Conservation (phyloP, 2,113 vertebrate genomes). For the Cavia porcellus region DNA sequence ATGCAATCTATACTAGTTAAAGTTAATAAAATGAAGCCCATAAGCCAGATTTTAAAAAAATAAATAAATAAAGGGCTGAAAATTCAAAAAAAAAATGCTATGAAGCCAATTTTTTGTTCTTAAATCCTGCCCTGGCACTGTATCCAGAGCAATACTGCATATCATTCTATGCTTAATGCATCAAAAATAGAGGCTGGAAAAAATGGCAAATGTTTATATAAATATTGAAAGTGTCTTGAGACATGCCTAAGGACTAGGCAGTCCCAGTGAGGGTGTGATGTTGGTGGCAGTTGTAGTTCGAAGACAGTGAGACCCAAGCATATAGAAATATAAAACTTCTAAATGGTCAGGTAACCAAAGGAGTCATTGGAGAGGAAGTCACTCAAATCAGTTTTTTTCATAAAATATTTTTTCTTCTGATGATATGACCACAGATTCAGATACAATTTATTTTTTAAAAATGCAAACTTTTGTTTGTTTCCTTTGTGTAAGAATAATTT, state of each 20-base stretch:
- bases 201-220: conserved; percentile 3
- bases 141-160: neutral
- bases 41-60: neutral
- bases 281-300: neutral
- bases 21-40: conserved; percentile 38
- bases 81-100: neutral
- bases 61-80: neutral
- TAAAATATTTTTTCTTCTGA: neutral
- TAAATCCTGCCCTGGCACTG: neutral
- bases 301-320: neutral
- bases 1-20: neutral
- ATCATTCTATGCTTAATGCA: conserved; percentile 17
- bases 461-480: neutral
- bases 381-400: neutral
- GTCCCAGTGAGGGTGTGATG: neutral
- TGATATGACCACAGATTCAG: neutral
- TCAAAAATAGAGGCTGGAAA: neutral
- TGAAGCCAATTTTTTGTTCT: conserved; percentile 6
- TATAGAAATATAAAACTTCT: neutral
- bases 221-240: neutral
- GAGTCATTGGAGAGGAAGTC: neutral
- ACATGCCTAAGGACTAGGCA: neutral
- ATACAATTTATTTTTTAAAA: neutral
- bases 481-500: neutral
- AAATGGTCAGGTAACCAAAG: neutral